Conservation (phyloP, 2,888 invertebrate species). For the Julus scanicus region DNA sequence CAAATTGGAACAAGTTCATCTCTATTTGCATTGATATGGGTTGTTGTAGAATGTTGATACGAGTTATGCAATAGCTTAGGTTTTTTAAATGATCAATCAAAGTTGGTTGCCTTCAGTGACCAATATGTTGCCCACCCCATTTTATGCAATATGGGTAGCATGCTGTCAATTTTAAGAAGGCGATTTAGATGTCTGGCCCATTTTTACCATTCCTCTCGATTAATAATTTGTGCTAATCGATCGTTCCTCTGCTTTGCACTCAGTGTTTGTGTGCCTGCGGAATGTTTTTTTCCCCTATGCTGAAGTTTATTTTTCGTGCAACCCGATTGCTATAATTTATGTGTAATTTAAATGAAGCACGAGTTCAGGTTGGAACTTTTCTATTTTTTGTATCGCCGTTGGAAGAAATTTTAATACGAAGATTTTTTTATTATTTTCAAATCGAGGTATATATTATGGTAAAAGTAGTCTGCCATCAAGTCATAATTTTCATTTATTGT, state of each 20-base stretch:
- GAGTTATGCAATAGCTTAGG: too few relatives aligned
- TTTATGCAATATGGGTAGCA: background rate
- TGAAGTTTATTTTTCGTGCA: background rate
- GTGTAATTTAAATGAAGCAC: background rate
- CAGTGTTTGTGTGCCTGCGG: background rate
- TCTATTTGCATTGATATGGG: background rate
- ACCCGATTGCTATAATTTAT: conserved; percentile 9
- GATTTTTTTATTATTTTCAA: conserved; percentile 10
- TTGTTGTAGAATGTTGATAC: background rate
- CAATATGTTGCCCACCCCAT: background rate
- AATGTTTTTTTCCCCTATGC: background rate
- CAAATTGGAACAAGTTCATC: background rate
- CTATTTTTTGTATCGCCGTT: conserved; percentile 20
- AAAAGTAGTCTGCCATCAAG: conserved; percentile 15
- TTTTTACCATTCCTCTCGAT: background rate
- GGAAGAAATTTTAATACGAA: conserved; percentile 17
- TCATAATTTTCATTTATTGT: conserved; percentile 14
- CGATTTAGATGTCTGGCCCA: background rate
- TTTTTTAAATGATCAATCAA: too few relatives aligned
- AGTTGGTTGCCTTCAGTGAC: background rate
- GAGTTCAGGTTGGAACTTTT: background rate
- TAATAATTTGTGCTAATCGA: background rate
- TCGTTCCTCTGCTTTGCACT: conserved; percentile 5
- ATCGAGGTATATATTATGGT: conserved; percentile 27
- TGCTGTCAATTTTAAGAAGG: background rate